Percentiles rank a stretch among this genome's conserved stretches.
These are phyloP conservation scores for Anneissia japonica DNA, from an alignment of 35 echinoderm and acorn worm genomes.

Conservation along the genomic window DNA sequence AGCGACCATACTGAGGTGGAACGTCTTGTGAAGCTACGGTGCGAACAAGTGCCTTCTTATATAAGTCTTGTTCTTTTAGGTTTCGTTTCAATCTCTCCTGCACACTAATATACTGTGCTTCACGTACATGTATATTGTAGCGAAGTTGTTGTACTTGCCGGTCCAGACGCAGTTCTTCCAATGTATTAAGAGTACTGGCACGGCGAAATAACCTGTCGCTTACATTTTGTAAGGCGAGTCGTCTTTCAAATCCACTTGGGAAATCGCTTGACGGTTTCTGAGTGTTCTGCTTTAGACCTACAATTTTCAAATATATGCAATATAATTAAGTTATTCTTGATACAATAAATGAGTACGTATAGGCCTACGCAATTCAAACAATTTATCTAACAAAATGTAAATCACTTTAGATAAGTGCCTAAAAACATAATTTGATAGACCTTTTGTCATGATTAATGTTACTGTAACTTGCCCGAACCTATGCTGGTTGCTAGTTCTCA, in stretches of 20 bases:
- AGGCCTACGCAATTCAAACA: too few species aligned
- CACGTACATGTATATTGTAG: conserved; percentile 34
- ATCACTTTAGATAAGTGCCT: too few species aligned
- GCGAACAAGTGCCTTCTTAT: conserved; percentile 38
- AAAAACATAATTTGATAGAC: too few species aligned
- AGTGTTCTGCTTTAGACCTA: too few species aligned
- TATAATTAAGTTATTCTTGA: too few species aligned
- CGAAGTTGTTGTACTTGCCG: conserved; percentile 45
- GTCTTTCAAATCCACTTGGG: conserved; percentile 62
- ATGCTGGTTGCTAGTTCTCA: too few species aligned
- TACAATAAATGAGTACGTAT: too few species aligned
- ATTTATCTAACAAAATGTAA: too few species aligned
- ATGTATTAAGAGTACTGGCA: conserved; percentile 52
- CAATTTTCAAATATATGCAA: too few species aligned
- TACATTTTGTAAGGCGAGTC: conserved; percentile 42
- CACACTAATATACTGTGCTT: conserved; percentile 29
- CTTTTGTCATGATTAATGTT: too few species aligned
- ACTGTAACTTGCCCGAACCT: too few species aligned
- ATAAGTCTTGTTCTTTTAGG: conserved; percentile 52
- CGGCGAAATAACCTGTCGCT: conserved; percentile 43
- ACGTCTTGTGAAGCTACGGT: background rate
- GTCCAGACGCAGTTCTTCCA: conserved; percentile 53
- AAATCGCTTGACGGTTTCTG: conserved; percentile 42
- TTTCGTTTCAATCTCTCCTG: conserved; percentile 18
- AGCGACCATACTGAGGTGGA: conserved; percentile 33